Conservation (phyloP, 2,797 vertebrate species). For the Poecilia velifera region DNA sequence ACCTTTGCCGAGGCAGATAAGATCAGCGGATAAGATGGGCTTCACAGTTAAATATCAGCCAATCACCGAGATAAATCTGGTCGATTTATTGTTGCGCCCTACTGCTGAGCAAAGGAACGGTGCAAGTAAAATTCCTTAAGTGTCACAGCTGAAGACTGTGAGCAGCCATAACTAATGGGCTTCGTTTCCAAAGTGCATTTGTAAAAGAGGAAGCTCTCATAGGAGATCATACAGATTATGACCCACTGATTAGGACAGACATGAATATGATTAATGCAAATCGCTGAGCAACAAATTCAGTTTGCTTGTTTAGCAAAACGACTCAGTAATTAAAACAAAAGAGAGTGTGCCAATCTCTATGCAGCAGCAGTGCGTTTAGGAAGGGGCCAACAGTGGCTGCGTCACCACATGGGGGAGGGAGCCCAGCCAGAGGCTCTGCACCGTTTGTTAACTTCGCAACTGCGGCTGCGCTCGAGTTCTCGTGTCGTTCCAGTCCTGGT, state of each 20-base stretch:
- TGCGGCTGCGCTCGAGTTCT: neutral
- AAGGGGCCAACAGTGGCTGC: neutral
- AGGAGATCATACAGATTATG: neutral
- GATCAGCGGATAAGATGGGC: no score
- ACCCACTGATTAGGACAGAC: neutral
- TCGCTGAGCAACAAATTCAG: neutral
- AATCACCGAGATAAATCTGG: no score
- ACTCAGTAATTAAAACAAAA: neutral
- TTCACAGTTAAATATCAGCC: no score
- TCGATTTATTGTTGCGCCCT: no score
- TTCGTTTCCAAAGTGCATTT: neutral
- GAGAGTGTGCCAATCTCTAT: neutral
- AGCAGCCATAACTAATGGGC: neutral
- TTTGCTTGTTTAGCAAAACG: neutral
- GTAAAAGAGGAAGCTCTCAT: neutral
- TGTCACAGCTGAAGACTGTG: neutral
- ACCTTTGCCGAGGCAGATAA: no score
- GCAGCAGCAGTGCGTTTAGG: neutral
- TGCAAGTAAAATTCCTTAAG: neutral
- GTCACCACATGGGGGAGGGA: neutral
- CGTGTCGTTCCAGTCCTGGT: neutral
- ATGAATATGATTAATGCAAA: neutral
- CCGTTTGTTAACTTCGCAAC: neutral
- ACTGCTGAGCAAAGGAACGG: neutral
- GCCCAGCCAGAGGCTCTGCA: neutral